A percentile compares a stretch with the other conserved stretches of the same genome.
Conservation (phyloP, 2,797 vertebrate species). For the Onychomys torridus region DNA sequence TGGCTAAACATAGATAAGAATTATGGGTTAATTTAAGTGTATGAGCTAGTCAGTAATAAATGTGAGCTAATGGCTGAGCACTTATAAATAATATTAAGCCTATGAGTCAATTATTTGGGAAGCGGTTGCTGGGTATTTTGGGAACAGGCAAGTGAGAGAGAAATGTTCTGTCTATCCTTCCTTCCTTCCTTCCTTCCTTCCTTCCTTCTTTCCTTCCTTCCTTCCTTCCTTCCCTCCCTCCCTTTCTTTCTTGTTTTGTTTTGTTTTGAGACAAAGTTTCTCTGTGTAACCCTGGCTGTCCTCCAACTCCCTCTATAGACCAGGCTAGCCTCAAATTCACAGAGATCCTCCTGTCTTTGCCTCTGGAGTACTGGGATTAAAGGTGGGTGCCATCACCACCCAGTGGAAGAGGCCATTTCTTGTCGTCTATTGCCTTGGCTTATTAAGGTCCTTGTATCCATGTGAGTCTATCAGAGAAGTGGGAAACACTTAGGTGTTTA, state of each 20-base stretch:
- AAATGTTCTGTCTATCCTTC: too few relatives aligned
- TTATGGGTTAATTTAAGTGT: too few relatives aligned
- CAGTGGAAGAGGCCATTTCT: background rate
- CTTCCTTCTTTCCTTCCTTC: too few relatives aligned
- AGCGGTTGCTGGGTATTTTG: too few relatives aligned
- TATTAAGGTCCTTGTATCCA: background rate
- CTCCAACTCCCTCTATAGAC: background rate
- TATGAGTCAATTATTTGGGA: too few relatives aligned
- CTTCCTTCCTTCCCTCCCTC: fast-evolving
- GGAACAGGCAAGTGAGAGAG: too few relatives aligned
- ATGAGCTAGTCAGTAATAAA: too few relatives aligned
- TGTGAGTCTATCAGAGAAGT: background rate
- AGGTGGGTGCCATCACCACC: background rate
- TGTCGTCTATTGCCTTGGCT: background rate
- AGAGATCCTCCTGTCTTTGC: background rate
- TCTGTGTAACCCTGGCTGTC: background rate
- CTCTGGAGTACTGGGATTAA: background rate
- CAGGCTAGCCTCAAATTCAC: background rate
- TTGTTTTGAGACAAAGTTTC: background rate
- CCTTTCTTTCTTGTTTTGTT: background rate
- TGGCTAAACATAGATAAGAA: too few relatives aligned
- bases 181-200: background rate
- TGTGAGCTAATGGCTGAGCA: too few relatives aligned
- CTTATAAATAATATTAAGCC: too few relatives aligned
- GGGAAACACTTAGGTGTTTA: background rate